These are phyloP conservation scores for Amphipoea oculea DNA, from an alignment of 2,888 invertebrate genomes.

Conservation along the genomic window DNA sequence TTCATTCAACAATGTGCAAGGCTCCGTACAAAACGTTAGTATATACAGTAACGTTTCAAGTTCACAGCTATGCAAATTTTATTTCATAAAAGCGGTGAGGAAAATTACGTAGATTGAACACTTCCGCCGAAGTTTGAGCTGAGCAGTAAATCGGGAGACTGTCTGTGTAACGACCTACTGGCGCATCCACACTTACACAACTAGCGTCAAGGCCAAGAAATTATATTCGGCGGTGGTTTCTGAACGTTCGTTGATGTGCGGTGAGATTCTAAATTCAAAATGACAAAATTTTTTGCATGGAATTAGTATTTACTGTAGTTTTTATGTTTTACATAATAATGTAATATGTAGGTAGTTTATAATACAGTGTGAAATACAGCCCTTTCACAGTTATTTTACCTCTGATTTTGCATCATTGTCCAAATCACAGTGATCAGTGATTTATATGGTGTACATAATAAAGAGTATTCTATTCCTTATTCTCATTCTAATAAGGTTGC, in stretches of 20 bases:
- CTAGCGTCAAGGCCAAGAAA: not conserved
- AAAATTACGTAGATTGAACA: constrained; percentile 72
- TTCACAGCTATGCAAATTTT: constrained; percentile 68
- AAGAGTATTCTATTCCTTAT: too few relatives aligned
- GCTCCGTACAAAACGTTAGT: constrained; percentile 26
- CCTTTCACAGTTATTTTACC: not conserved
- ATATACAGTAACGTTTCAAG: constrained; percentile 44
- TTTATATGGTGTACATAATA: too few relatives aligned
- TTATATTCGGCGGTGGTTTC: not conserved
- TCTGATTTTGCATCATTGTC: not conserved
- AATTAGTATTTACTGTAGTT: not conserved
- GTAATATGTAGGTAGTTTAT: not conserved
- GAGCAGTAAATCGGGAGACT: constrained; percentile 50
- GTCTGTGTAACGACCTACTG: constrained; percentile 38
- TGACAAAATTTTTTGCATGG: not conserved
- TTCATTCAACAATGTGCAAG: constrained; percentile 16
- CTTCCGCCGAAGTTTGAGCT: constrained; percentile 64
- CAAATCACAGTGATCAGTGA: too few relatives aligned
- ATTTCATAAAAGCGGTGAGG: constrained; percentile 69
- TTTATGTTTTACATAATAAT: not conserved
- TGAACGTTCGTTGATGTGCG: not conserved
- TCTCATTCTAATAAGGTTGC: too few relatives aligned
- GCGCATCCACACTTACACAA: constrained; percentile 9
- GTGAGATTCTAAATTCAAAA: not conserved
- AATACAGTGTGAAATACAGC: not conserved